Conservation (phyloP, 2,888 invertebrate genomes). For the Volucella inanis region DNA sequence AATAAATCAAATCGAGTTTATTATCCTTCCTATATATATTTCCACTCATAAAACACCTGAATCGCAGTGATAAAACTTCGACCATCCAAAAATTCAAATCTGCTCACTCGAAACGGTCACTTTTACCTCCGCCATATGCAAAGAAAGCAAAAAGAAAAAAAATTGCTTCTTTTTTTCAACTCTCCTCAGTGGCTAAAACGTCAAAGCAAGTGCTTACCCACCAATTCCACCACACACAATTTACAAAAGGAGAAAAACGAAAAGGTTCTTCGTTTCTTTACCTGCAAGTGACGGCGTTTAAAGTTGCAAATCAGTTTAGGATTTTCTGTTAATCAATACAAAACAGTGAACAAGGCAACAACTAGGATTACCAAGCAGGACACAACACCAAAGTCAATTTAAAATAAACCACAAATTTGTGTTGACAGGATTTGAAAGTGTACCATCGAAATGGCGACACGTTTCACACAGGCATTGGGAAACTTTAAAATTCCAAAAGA, state of each 20-base stretch:
- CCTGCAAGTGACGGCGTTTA: conserved; percentile 22
- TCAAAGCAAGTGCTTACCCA: conserved; percentile 33
- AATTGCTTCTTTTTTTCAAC: background rate
- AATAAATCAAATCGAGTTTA: background rate
- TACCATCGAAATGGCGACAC: conserved; percentile 59
- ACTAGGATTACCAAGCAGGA: background rate
- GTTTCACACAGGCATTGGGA: conserved; percentile 64
- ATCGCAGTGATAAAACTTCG: background rate
- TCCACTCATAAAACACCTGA: background rate
- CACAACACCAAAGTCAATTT: background rate
- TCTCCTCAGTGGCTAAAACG: conserved; percentile 28
- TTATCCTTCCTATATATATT: background rate
- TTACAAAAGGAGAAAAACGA: conserved; percentile 23
- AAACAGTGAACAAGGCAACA: conserved; percentile 2
- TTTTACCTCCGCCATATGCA: conserved; percentile 45
- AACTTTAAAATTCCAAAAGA: conserved; percentile 80
- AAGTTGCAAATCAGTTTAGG: conserved; percentile 7
- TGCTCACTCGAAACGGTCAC: conserved; percentile 39
- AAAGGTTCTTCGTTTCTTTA: conserved; percentile 12
- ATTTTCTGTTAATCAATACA: conserved; percentile 26
- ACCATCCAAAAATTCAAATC: conserved; percentile 32
- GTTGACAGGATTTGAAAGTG: conserved; percentile 3
- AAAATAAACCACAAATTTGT: background rate
- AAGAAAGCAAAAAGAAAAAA: conserved; percentile 2
- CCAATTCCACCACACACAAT: conserved; percentile 4